Conservation (phyloP, 92 coral and sea anemone genomes). For the Meandrina meandrites region DNA sequence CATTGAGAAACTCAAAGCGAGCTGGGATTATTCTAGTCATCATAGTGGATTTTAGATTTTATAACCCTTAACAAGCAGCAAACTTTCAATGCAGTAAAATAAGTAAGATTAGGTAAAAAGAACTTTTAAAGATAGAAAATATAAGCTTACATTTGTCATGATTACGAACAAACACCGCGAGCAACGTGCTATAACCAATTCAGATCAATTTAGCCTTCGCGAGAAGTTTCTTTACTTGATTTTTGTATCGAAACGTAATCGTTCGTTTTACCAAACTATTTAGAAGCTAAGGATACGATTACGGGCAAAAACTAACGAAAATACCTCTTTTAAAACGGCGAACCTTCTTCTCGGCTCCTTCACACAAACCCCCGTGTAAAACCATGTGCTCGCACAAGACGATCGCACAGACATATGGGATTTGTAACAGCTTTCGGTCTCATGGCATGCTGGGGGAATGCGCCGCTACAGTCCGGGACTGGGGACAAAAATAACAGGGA, state of each 20-base stretch:
- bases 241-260: not conserved
- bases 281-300: not conserved
- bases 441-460: not conserved
- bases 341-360: not conserved
- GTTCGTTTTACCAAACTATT: not conserved
- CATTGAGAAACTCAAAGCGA: conserved; percentile 46
- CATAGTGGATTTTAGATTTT: conserved; percentile 34
- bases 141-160: too few relatives aligned
- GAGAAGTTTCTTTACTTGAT: not conserved
- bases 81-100: not conserved
- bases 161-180: too few relatives aligned
- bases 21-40: conserved; percentile 58
- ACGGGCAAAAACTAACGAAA: not conserved
- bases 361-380: not conserved
- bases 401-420: not conserved
- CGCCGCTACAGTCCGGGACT: not conserved
- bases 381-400: not conserved
- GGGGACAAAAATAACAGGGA: too few relatives aligned
- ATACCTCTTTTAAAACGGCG: not conserved
- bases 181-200: not conserved
- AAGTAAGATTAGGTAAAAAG: too few relatives aligned
- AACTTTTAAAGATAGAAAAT: too few relatives aligned
- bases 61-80: not conserved
- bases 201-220: not conserved
- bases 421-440: too few relatives aligned